Conservation (phyloP, 1,140 invertebrate species). For the Macrosteles quadrilineatus region DNA sequence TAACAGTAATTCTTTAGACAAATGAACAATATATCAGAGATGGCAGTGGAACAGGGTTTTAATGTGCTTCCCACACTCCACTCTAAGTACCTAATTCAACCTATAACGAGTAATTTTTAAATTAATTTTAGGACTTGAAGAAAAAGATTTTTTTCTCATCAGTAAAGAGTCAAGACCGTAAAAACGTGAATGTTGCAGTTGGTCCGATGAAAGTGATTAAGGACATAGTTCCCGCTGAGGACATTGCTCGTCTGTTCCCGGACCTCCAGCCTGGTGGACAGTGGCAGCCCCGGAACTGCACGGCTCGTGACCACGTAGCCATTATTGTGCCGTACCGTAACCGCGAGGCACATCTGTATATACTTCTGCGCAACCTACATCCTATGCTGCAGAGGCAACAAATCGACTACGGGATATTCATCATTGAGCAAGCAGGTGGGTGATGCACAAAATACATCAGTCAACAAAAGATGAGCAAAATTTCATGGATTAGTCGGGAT, state of each 20-base stretch:
- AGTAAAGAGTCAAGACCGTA: too few relatives aligned
- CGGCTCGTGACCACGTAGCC: constrained; percentile 75
- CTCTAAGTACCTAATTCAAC: too few relatives aligned
- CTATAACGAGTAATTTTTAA: too few relatives aligned
- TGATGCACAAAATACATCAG: too few relatives aligned
- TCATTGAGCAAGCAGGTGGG: constrained; percentile 86
- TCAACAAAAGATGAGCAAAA: too few relatives aligned
- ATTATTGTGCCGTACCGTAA: constrained; percentile 84
- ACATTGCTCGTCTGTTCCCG: constrained; percentile 29
- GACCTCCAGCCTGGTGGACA: constrained; percentile 65
- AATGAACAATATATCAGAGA: too few relatives aligned
- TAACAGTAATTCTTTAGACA: too few relatives aligned
- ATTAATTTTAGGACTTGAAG: too few relatives aligned
- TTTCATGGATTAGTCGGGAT: too few relatives aligned
- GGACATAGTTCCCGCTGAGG: constrained; percentile 26
- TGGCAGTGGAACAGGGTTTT: too few relatives aligned
- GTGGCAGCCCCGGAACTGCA: constrained; percentile 74
- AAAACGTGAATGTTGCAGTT: constrained; percentile 36
- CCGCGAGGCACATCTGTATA: constrained; percentile 77
- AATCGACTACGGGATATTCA: constrained; percentile 90
- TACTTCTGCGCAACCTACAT: constrained; percentile 87
- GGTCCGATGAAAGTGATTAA: constrained; percentile 37
- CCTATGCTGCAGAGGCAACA: constrained; percentile 88
- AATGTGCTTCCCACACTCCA: too few relatives aligned
- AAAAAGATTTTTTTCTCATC: too few relatives aligned